Evolutionary conservation across 2,113 vertebrate genomes (phyloP).

Genomic region (Bostrychus sinensis): DNA sequence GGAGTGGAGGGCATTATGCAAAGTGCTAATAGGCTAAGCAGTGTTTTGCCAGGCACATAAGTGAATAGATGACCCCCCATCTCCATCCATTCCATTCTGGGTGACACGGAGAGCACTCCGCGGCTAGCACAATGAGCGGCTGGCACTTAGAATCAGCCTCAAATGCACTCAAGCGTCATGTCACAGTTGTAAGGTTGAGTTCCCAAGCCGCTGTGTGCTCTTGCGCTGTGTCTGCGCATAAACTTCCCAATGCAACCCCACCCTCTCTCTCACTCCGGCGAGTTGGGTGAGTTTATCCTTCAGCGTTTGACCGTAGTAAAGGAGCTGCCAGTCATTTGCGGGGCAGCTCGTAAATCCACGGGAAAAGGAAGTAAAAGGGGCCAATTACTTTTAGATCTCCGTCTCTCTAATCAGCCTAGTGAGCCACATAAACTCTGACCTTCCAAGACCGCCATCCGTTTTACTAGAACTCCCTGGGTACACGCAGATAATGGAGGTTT

Average conservation of each 20-base stretch:
- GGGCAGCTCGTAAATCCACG: conserved; percentile 72
- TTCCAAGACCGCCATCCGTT: conserved; percentile 65
- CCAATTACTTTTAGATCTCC: conserved; percentile 77
- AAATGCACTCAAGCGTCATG: conserved; percentile 88
- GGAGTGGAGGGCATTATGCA: conserved; percentile 46
- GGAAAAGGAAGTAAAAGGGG: conserved; percentile 72
- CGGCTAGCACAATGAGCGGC: conserved; percentile 80
- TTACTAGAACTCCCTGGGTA: conserved; percentile 51
- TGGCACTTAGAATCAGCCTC: conserved; percentile 92
- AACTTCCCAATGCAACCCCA: conserved; percentile 26
- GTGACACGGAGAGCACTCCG: conserved; percentile 85
- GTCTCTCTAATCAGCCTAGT: conserved; percentile 72
- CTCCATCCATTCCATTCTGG: conserved; percentile 70
- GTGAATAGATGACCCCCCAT: conserved; percentile 69
- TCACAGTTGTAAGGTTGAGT: conserved; percentile 88
- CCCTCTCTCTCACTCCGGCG: conserved; percentile 22
- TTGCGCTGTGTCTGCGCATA: conserved; percentile 16
- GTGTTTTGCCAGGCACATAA: conserved; percentile 63
- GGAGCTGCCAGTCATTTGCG: conserved; percentile 76
- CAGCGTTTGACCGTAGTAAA: conserved; percentile 76
- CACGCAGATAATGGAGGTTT: background rate
- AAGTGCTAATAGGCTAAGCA: conserved; percentile 74
- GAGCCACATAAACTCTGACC: conserved; percentile 79
- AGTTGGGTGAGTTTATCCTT: conserved; percentile 66
- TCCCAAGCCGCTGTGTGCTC: conserved; percentile 80